Evolutionary conservation across 2,797 vertebrate genomes (phyloP), one percentile per base, ranked within the genome.

Genomic region (Anguilla anguilla): DNA sequence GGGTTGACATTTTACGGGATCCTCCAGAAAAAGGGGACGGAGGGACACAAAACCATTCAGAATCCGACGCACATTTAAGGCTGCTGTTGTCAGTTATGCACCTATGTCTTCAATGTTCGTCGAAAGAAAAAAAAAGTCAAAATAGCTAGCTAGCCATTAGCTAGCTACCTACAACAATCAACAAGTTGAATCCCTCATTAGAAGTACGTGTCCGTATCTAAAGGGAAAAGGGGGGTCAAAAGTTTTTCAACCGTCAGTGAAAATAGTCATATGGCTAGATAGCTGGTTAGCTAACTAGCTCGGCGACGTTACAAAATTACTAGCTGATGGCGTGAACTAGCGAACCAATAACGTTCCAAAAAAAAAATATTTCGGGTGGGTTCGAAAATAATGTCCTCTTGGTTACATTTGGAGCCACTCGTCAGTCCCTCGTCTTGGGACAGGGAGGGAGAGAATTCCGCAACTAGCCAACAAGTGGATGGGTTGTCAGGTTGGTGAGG

Each of bases 101-200:
- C 4, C 59, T 82, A 19, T 61, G 61, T 84, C 84, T 64, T 74
- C n/a, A 84, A 28, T 51, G 85, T 53, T 43, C 49, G 28, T 61
- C 85, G 81, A 86, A 39, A 69, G 25, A 89, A 77, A 86, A 59
- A 59, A 19, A 86, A 91, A 87, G 82, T 81, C 90, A 89, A 91
- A 90, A 88, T 88, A 89, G 89, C 89, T 88, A 88, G 82, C 90
- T 91, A 87, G 92, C 86, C 91, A 92, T 91, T 92, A 90, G 93
- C 92, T 55, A 84, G 79, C 85, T 51, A 61, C 53, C 51, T 53
- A 91, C 43, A 92, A 89, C 92, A 90, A 95, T 96, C 96, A 96
- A 96, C 96, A 96, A 95, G 96, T 97, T 95, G 93, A 93, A 93
- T 91, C 94, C 93, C 92, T 93, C 95, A 95, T 95, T 93, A 90